Base-by-base conservation (phyloP, 2,888 invertebrate species). In the Drosophila algonquin region DNA sequence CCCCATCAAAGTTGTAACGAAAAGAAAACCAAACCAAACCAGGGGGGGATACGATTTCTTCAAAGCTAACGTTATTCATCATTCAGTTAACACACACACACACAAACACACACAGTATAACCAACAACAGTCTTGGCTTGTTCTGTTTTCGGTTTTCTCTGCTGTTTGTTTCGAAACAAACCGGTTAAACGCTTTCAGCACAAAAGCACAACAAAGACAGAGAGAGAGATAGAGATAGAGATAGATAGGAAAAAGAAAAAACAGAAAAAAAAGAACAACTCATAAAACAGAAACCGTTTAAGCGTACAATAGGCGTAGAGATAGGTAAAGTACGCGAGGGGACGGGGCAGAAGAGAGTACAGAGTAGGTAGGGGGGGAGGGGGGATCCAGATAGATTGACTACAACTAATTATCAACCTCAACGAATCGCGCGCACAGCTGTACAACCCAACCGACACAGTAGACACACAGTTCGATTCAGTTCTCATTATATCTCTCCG, bases 81-180 rank as follows among this genome's bases (percentile, higher is more conserved):
- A 53, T 7, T 40, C 52, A 53, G 69, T 44, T 47, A 69, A 70
- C 71, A 62, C 53, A 18, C 45, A 60, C 18, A 70, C 10, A 52
- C 8, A 44, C 21, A 1, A 56, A 46, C 45, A 60, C 18, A 70
- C 12, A 52, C 8, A 44, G 3, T 32, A 47, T 52, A 69, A 18
- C 50, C 65, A 56, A 35, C 54, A 61, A 50, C 46, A 67, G 47
- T 68, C 69, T 69, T 59, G 68, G 69, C 69, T 69, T 61, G 69
- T 69, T 69, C 72, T 72, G 73, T 64, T 68, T 68, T 68, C 56
- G 67, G 67, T 67, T 67, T 68, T 69, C 58, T 73, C 65, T 73
- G 73, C 65, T 73, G 73, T 73, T 83, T 80, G 76, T 80, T 83
- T 83, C 81, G 84, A 81, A 81, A 76, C 73, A 83, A 81, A 81